Percentiles rank a stretch among this genome's conserved stretches.
Evolutionary conservation across 2,113 vertebrate genomes (phyloP).

Genomic region (Scolopax mira): DNA sequence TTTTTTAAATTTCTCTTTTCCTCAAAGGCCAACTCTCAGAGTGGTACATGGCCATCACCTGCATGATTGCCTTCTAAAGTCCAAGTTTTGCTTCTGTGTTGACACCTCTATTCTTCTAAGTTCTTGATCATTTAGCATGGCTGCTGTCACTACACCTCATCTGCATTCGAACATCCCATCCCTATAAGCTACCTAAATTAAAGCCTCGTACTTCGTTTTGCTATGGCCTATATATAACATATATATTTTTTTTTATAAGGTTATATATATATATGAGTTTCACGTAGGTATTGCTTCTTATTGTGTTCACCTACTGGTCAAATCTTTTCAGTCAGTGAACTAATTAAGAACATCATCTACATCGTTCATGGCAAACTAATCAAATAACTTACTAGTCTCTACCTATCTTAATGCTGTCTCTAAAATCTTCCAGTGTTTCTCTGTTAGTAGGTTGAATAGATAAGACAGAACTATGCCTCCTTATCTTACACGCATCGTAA

Average conservation of each 20-base stretch:
- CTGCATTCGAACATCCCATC: not conserved
- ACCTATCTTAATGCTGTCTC: not conserved
- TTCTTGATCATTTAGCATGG: not conserved
- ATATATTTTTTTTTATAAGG: not conserved
- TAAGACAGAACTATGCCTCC: not conserved
- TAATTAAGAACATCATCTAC: not conserved
- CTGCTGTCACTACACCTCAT: not conserved
- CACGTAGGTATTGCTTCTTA: not conserved
- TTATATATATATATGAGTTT: not conserved
- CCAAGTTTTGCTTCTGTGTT: not conserved
- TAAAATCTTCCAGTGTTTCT: not conserved
- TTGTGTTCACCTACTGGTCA: not conserved
- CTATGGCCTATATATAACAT: not conserved
- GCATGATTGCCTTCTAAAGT: not conserved
- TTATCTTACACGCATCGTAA: not conserved
- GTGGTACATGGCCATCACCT: not conserved
- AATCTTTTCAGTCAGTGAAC: not conserved
- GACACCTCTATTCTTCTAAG: not conserved
- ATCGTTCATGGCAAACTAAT: not conserved
- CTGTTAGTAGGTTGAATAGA: not conserved
- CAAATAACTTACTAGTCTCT: not conserved
- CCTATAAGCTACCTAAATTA: not conserved
- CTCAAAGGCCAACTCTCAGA: not conserved
- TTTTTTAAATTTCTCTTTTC: not conserved
- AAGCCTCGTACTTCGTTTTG: not conserved